phyloP scores from a whole-genome alignment of 2,797 vertebrate species.

The Tinamus major region DNA sequence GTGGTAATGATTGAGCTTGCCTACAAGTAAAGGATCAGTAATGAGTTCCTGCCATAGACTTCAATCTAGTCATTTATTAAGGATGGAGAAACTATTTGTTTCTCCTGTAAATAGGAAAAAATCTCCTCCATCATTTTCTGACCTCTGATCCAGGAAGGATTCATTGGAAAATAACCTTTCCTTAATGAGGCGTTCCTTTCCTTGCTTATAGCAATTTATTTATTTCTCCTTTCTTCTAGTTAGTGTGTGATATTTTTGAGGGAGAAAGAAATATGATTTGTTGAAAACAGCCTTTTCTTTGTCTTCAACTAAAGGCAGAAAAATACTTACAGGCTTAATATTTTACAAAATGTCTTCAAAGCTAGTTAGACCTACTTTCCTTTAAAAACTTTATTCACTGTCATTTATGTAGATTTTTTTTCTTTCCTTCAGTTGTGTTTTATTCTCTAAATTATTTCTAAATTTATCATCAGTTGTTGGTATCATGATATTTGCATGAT shows the following conservation, averaged over 20 bases:
- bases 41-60: not conserved
- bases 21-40: not conserved
- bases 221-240: not conserved
- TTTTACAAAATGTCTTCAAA: not conserved
- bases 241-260: not conserved
- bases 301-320: not conserved
- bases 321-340: not conserved
- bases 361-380: not conserved
- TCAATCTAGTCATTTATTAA: constrained; percentile 14
- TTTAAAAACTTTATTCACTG: not conserved
- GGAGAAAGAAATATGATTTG: not conserved
- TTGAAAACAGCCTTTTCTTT: not conserved
- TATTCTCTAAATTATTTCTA: not conserved
- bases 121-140: constrained; percentile 33
- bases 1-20: constrained; percentile 37
- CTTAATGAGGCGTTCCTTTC: not conserved
- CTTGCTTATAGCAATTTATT: not conserved
- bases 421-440: not conserved
- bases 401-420: fast-evolving
- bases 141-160: not conserved
- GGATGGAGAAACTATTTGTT: constrained; percentile 37
- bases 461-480: not conserved
- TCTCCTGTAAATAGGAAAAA: constrained; percentile 11
- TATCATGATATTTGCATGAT: not conserved
- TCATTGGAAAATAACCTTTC: constrained; percentile 30